A percentile compares a stretch with the other conserved stretches of the same genome.
Evolutionary conservation across 2,113 vertebrate genomes (phyloP).

Genomic region (Corythaeola cristata): DNA sequence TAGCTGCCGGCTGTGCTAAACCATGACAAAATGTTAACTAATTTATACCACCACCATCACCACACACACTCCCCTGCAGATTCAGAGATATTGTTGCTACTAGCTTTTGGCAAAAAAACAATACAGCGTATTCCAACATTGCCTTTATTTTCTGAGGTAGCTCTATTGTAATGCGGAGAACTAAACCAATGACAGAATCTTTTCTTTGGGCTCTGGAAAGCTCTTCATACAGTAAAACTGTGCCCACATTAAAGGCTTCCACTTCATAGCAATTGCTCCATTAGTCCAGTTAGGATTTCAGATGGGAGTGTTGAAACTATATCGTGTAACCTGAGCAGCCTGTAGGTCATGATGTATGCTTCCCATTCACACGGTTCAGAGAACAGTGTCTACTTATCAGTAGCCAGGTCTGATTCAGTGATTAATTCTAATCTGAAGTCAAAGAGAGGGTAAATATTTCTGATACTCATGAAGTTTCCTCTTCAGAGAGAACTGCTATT

Average conservation of each 20-base stretch:
- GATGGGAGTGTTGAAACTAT: background rate
- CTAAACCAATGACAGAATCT: accelerated
- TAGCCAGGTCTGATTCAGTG: background rate
- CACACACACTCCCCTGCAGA: background rate
- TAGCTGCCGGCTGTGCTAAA: too few relatives aligned
- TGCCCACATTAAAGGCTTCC: background rate
- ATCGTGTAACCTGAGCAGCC: background rate
- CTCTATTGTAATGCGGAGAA: background rate
- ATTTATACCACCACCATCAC: too few relatives aligned
- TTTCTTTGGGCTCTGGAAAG: background rate
- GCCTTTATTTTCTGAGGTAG: background rate
- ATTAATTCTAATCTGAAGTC: background rate
- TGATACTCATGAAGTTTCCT: background rate
- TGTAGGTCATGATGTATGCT: background rate
- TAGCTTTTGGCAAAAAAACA: background rate
- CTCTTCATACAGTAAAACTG: background rate
- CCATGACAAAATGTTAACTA: too few relatives aligned
- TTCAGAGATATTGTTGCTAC: background rate
- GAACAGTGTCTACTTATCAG: background rate
- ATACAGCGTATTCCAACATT: background rate
- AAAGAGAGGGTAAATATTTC: background rate
- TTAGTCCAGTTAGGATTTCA: background rate
- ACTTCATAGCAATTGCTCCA: background rate
- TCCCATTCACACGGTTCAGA: background rate
- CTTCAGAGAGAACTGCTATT: background rate